These are phyloP conservation scores for Platyura marginata DNA, from an alignment of 1,140 invertebrate species.

Conservation along the genomic window DNA sequence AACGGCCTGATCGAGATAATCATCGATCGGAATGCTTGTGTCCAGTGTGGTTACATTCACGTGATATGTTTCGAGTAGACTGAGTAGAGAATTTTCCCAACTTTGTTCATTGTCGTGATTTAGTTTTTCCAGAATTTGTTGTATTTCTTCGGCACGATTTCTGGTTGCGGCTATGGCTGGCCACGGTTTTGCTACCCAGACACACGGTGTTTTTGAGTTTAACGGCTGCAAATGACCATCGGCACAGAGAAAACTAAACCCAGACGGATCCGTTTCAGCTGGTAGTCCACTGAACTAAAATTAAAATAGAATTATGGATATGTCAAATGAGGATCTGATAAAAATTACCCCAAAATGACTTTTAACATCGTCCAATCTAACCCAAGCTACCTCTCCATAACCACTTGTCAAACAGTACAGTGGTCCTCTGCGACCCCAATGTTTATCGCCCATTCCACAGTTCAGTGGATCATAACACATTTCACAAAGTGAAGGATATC, in stretches of 20 bases:
- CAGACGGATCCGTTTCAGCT: conserved; percentile 23
- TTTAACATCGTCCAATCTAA: conserved; percentile 40
- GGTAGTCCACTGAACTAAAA: conserved; percentile 16
- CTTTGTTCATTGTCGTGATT: conserved; percentile 15
- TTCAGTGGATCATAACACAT: conserved; percentile 38
- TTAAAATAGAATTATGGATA: background rate
- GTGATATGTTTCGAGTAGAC: conserved; percentile 31
- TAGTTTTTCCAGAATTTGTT: conserved; percentile 27
- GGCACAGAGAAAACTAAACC: conserved; percentile 57
- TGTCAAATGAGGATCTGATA: background rate
- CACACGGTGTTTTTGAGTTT: conserved; percentile 35
- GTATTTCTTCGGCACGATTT: conserved; percentile 34
- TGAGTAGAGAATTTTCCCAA: conserved; percentile 32
- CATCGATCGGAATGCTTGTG: conserved; percentile 30
- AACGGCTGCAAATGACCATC: conserved; percentile 51
- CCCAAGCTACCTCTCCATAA: conserved; percentile 63
- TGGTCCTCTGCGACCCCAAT: conserved; percentile 61
- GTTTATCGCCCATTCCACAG: conserved; percentile 52
- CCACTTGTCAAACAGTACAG: conserved; percentile 58
- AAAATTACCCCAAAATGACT: conserved; percentile 41
- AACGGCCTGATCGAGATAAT: conserved; percentile 34
- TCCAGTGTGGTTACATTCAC: conserved; percentile 25
- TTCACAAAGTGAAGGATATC: conserved; percentile 48
- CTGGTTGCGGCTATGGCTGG: conserved; percentile 40
- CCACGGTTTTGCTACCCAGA: conserved; percentile 64